A percentile compares a stretch with the other conserved stretches of the same genome.
phyloP scores from a whole-genome alignment of 2,113 vertebrate species.

The Addax nasomaculatus region DNA sequence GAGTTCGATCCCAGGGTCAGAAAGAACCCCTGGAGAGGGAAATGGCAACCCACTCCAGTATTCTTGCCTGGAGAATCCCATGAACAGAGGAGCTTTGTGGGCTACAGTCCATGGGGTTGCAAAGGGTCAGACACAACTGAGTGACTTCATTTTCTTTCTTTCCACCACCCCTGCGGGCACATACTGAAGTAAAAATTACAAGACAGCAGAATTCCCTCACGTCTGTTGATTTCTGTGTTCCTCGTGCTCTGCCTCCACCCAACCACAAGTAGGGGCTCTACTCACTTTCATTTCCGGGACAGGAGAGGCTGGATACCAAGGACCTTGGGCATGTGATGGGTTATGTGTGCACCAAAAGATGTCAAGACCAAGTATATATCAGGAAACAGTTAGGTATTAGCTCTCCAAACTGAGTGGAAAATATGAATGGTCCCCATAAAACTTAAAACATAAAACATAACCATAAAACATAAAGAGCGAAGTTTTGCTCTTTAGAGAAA shows the following conservation, averaged over 20 bases:
- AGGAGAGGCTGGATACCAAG: constrained; percentile 84
- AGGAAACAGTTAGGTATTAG: background rate
- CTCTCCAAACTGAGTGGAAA: background rate
- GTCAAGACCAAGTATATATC: background rate
- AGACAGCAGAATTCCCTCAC: background rate
- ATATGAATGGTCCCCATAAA: background rate
- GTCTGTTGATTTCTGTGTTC: constrained; percentile 9
- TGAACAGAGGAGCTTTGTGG: background rate
- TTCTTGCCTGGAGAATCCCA: background rate
- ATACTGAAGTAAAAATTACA: constrained; percentile 18
- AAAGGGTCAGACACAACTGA: background rate
- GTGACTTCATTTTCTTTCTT: background rate
- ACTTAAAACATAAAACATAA: background rate
- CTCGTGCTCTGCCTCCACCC: constrained; percentile 79
- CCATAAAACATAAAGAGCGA: background rate
- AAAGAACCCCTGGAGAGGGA: background rate
- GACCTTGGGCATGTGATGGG: constrained; percentile 81
- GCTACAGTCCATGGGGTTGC: background rate
- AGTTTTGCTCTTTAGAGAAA: background rate
- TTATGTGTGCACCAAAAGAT: constrained; percentile 59
- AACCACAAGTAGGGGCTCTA: constrained; percentile 78
- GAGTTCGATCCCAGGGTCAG: background rate
- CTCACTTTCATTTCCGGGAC: constrained; percentile 78
- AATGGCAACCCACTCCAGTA: background rate
- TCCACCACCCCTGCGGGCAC: background rate